Evolutionary conservation across 2,113 vertebrate species (phyloP).

Genomic region (Prietella phreatophila): DNA sequence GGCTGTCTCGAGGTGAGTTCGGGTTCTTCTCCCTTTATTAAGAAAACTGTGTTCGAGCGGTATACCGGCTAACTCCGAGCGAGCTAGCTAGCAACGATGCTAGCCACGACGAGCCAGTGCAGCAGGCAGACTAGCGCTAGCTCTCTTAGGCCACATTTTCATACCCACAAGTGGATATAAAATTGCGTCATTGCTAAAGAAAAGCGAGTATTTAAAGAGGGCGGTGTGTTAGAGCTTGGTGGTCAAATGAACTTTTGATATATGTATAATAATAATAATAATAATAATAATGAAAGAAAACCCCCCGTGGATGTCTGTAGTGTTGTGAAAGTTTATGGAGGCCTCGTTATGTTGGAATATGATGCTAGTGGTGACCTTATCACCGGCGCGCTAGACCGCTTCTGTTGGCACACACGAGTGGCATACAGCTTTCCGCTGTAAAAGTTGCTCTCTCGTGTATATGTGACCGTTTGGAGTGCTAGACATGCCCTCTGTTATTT

Average conservation of each 20-base stretch:
- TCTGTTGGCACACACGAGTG: not conserved
- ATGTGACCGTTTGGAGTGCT: not conserved
- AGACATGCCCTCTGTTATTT: not conserved
- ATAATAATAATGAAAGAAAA: no score
- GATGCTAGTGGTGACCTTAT: constrained; percentile 13
- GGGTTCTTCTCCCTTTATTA: not conserved
- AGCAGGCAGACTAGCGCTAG: not conserved
- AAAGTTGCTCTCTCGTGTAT: not conserved
- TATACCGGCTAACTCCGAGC: constrained; percentile 6
- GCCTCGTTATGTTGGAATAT: not conserved
- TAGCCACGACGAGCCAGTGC: not conserved
- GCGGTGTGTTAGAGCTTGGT: not conserved
- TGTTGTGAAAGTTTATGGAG: constrained; percentile 24
- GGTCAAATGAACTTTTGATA: no score
- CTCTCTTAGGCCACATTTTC: constrained; percentile 3
- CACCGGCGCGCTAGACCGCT: not conserved
- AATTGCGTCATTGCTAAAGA: not conserved
- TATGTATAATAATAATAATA: no score
- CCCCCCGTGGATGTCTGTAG: not conserved
- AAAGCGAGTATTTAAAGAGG: not conserved
- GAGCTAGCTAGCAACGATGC: not conserved
- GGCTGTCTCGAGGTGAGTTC: constrained; percentile 74
- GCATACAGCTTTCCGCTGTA: not conserved
- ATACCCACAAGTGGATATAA: not conserved
- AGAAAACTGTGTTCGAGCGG: not conserved